phyloP scores from a whole-genome alignment of 1,140 invertebrate species.

The Macrostomum lignano region DNA sequence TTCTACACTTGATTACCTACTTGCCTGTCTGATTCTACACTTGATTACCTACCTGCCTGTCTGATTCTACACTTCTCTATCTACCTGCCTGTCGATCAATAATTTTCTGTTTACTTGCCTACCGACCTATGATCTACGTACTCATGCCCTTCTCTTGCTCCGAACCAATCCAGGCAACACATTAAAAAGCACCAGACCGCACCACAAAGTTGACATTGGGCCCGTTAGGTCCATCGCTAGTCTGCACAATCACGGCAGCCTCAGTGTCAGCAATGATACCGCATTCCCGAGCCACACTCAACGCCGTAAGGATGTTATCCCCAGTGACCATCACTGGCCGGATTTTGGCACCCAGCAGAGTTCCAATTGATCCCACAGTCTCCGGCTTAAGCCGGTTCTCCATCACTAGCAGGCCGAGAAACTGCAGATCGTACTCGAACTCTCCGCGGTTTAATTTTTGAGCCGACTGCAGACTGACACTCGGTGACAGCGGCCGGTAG shows the following conservation, averaged over 20 bases:
- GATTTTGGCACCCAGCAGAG: conserved; percentile 50
- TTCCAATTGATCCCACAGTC: conserved; percentile 45
- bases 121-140: too few relatives aligned
- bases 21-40: too few relatives aligned
- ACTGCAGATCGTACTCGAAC: conserved; percentile 47
- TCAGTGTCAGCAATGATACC: conserved; percentile 48
- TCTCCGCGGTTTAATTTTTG: conserved; percentile 16
- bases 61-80: too few relatives aligned
- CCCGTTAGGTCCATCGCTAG: conserved; percentile 9
- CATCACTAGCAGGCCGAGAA: conserved; percentile 58
- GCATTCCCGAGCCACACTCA: conserved; percentile 77
- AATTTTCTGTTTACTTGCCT: too few relatives aligned
- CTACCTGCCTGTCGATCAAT: too few relatives aligned
- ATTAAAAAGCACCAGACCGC: too few relatives aligned
- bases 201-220: not conserved
- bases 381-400: conserved; percentile 66
- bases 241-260: conserved; percentile 39
- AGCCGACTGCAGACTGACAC: conserved; percentile 6
- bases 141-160: too few relatives aligned
- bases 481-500: conserved; percentile 31
- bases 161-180: too few relatives aligned
- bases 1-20: too few relatives aligned
- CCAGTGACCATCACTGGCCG: conserved; percentile 83
- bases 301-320: conserved; percentile 78
- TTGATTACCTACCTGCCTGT: too few relatives aligned